Evolutionary conservation across 2,113 vertebrate genomes (phyloP).

Genomic region (Candoia aspera): DNA sequence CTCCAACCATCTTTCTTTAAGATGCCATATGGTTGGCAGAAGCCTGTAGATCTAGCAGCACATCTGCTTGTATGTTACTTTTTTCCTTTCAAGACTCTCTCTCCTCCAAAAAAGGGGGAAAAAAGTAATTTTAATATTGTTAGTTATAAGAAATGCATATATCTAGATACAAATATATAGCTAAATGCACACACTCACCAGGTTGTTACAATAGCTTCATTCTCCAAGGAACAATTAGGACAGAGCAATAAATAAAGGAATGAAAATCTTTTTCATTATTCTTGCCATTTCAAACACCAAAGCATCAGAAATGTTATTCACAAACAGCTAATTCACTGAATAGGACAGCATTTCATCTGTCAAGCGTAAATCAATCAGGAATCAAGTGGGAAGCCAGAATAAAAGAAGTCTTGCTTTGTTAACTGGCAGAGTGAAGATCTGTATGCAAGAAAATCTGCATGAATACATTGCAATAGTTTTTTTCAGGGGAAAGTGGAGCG

Average conservation of each 20-base stretch:
- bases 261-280: slow-evolving; percentile 66
- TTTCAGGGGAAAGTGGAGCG: slow-evolving; percentile 25
- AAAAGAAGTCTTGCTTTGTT: slow-evolving; percentile 73
- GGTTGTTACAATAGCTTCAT: slow-evolving; percentile 26
- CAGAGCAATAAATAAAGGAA: slow-evolving; percentile 65
- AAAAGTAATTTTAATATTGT: slow-evolving; percentile 66
- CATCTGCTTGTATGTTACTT: slow-evolving; percentile 97
- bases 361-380: slow-evolving; percentile 62
- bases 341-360: slow-evolving; percentile 63
- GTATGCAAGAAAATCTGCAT: slow-evolving; percentile 75
- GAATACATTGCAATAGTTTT: slow-evolving; percentile 62
- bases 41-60: slow-evolving; percentile 99
- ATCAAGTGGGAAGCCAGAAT: slow-evolving; percentile 56
- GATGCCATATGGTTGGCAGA: slow-evolving; percentile 98
- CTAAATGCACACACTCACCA: background rate
- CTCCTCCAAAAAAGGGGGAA: slow-evolving; percentile 68
- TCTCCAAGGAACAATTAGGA: slow-evolving; percentile 53
- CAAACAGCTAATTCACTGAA: slow-evolving; percentile 50
- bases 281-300: slow-evolving; percentile 65
- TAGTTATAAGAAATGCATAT: slow-evolving; percentile 51
- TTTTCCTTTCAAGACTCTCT: slow-evolving; percentile 81
- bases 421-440: slow-evolving; percentile 64
- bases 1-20: slow-evolving; percentile 95
- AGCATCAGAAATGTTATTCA: slow-evolving; percentile 56
- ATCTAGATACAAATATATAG: slow-evolving; percentile 37